Evolutionary conservation across 2,113 vertebrate species (phyloP).

Genomic region (Pteropus alecto): DNA sequence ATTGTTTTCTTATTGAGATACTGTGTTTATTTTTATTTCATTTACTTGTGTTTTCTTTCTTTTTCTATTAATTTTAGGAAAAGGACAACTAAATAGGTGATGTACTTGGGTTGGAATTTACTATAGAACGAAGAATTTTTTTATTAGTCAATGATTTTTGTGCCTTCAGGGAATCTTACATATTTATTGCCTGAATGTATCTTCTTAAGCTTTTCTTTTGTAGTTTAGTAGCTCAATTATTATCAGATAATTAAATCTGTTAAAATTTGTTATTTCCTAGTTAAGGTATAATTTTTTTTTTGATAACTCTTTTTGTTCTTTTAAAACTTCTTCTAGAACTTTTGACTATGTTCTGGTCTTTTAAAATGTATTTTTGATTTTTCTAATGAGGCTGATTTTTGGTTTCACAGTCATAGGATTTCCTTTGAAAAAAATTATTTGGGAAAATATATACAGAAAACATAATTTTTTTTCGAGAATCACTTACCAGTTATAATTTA

Average conservation of each 20-base stretch:
- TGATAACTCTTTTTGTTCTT: not conserved
- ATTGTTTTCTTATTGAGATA: not conserved
- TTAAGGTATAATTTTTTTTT: conserved; percentile 20
- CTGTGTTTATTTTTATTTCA: not conserved
- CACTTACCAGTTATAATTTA: not conserved
- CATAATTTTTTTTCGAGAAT: conserved; percentile 17
- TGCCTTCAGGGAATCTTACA: not conserved
- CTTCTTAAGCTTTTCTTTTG: conserved; percentile 37
- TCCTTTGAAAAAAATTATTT: not conserved
- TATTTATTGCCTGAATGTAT: not conserved
- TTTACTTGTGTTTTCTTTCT: not conserved
- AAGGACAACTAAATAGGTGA: not conserved
- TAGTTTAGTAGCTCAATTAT: not conserved
- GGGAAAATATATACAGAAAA: not conserved
- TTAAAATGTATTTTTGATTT: not conserved
- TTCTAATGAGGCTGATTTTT: not conserved
- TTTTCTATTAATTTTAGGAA: conserved; percentile 29
- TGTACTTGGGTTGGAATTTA: not conserved
- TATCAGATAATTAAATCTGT: not conserved
- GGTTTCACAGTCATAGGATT: not conserved
- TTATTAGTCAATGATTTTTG: not conserved
- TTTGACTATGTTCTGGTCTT: not conserved
- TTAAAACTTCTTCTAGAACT: not conserved
- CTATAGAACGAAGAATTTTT: not conserved
- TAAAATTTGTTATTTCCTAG: conserved; percentile 13